Evolutionary conservation across 2,797 vertebrate genomes (phyloP), one percentile per base, ranked within the genome.

Genomic region (Neostethus bicornis): DNA sequence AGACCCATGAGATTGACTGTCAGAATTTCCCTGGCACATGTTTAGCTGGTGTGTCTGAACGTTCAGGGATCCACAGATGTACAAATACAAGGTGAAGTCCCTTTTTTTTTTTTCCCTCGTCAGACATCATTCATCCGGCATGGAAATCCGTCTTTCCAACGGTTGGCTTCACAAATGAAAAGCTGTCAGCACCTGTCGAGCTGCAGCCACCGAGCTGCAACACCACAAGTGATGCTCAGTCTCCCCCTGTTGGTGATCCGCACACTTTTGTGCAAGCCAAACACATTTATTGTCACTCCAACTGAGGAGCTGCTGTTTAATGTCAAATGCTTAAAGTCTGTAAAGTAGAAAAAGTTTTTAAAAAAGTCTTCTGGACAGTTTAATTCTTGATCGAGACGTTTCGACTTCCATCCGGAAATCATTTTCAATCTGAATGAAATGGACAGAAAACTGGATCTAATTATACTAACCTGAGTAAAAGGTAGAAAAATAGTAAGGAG

Each of bases 211-310:
- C 24, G 59, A 43, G 16, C 12, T 26, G 23, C 48, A 0, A 6
- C 59, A 39, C 21, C 28, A 20, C 76, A 21, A 24, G 47, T 41
- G 69, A 46, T 44, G 21, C 71, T 28, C 39, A 4, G 70, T 64
- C 83, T 61, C 86, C 87, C 81, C 70, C 86, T 83, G 34, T 59
- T 84, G 85, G 80, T 37, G 2, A 13, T 24, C 48, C 59, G 54
- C 47, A 39, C 20, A 17, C 51, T 42, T 48, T 4, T 42, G 71
- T 3, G 5, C 17, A 43, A 66, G 3, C 5, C 17, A 35, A 13
- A 23, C 41, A 29, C 31, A 35, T 54, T 49, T 23, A 52, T 34
- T 29, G 43, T 31, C 35, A 35, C 39, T 52, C 19, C 54, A 55
- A 48, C 63, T 61, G 34, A 49, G 46, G 16, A 46, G 58, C 31